Conservation (phyloP, 2,797 vertebrate species). For the Poeciliopsis infans region DNA sequence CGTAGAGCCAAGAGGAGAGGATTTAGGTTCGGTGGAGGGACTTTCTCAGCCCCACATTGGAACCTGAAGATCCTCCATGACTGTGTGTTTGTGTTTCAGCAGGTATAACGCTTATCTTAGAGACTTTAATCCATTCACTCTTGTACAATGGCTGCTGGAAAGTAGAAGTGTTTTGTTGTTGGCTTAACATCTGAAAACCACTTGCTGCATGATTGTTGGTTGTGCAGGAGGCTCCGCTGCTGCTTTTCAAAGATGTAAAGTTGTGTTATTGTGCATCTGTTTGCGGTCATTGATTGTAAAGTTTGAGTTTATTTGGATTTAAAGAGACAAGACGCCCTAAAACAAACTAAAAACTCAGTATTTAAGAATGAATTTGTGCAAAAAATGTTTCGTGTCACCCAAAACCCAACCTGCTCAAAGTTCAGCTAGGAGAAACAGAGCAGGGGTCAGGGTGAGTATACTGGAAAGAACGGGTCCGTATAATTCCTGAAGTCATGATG, state of each 20-base stretch:
- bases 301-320: too few species aligned
- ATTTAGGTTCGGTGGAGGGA: constrained; percentile 24
- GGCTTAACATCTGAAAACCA: too few species aligned
- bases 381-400: too few species aligned
- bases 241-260: too few species aligned
- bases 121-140: background rate
- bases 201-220: too few species aligned
- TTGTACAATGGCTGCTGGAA: background rate
- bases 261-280: too few species aligned
- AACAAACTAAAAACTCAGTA: too few species aligned
- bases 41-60: constrained; percentile 54
- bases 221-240: too few species aligned
- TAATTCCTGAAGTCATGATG: constrained; percentile 23
- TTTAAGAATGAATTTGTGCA: too few species aligned
- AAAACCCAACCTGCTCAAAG: background rate
- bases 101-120: background rate
- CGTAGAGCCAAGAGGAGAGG: constrained; percentile 16
- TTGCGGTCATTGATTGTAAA: too few species aligned
- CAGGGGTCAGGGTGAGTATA: background rate
- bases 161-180: too few species aligned
- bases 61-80: constrained; percentile 57
- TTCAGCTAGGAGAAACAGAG: background rate
- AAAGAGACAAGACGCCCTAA: too few species aligned
- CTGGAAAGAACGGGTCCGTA: background rate
- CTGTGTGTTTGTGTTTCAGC: constrained; percentile 10